Evolutionary conservation across 2,113 vertebrate species (phyloP), one percentile per base, ranked within the genome.

Genomic region (Geococcyx californianus): DNA sequence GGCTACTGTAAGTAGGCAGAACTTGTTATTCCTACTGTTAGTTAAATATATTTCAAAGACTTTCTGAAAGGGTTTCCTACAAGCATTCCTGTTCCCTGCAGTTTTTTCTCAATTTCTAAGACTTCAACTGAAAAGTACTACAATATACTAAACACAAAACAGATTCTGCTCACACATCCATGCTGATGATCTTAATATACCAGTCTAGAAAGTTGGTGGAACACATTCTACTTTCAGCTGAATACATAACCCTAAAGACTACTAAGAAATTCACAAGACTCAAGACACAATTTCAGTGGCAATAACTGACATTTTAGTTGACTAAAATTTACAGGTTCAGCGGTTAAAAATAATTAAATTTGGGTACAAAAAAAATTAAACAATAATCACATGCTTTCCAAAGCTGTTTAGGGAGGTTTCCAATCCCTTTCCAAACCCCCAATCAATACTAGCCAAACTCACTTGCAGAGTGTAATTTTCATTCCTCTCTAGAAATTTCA

Each of bases 391-490:
- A 42, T 6, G 16, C 14, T 76, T 74, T 49, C 40, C 70, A 85
- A 75, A 69, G 31, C 16, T 77, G 24, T 44, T 77, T 51, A 16
- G 26, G 16, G n/a, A 21, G 8, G 12, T 19, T 90, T 84, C 47
- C 78, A 56, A 77, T 51, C 20, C 21, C 58, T 77, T 55, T 69
- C n/a, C 29, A 88, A 93, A 87, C 2, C 4, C 14, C 38, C 19
- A 52, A 3, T 38, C 36, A 63, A 42, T 42, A 89, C 3, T 8
- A 89, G 49, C 5, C 15, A 74, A 94, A 97, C 98, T 97, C 77
- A 99, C 99, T 94, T 99, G 99, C 76, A 99, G 96, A 69, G 98
- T 99, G 95, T 98, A 99, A 97, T 99, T 99, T 87, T 99, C 99
- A 93, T 94, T 98, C 91, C 98, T 98, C 96, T 98, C 98, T 72